Percentiles rank a stretch among this genome's conserved stretches.
phyloP scores from a whole-genome alignment of 2,113 vertebrate genomes.

The Otus sunia region DNA sequence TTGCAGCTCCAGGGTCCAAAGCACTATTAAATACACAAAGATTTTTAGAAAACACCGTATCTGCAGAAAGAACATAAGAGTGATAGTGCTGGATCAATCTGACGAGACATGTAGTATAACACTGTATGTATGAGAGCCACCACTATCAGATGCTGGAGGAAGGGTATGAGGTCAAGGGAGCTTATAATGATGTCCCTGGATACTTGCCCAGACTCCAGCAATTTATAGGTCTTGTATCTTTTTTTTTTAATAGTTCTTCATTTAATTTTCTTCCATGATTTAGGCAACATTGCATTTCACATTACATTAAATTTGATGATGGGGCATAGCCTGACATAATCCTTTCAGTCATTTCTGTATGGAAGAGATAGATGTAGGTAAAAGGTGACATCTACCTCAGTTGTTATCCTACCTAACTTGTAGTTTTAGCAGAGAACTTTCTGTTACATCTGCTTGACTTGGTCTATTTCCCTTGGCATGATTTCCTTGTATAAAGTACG shows the following conservation, averaged over 20 bases:
- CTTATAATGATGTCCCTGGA: fast-evolving
- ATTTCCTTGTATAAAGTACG: background rate
- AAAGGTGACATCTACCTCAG: background rate
- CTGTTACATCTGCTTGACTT: background rate
- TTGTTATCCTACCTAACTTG: background rate
- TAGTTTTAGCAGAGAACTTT: background rate
- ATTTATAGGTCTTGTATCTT: background rate
- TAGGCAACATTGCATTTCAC: background rate
- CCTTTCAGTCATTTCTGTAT: background rate
- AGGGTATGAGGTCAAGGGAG: background rate
- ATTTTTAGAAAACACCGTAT: background rate
- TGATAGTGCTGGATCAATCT: background rate
- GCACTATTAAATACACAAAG: background rate
- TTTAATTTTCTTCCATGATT: background rate
- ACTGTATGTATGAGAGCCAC: background rate
- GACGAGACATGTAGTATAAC: background rate
- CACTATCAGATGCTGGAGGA: background rate
- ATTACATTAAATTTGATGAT: background rate
- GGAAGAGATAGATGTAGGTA: background rate
- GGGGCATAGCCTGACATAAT: background rate
- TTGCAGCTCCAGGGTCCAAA: background rate
- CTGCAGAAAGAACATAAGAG: background rate
- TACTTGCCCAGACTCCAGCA: background rate
- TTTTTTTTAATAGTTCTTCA: background rate
- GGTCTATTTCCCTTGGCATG: background rate